Evolutionary conservation across 2,888 invertebrate species (phyloP), one percentile per base, ranked within the genome.

Genomic region (Heteropelma amictum): DNA sequence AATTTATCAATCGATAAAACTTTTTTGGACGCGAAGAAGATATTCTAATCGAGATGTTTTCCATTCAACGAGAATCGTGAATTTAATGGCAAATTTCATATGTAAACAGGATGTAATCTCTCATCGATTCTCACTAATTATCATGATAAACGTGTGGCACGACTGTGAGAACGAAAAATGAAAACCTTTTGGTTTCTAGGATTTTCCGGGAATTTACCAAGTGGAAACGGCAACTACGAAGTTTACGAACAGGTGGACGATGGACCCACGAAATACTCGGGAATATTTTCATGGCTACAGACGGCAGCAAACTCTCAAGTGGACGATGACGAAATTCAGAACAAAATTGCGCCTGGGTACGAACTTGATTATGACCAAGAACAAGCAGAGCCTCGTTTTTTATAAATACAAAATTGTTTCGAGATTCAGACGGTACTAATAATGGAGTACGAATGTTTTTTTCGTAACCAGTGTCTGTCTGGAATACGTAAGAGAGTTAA

Each of bases 231-330:
- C 38, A 72, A 71, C 2, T 87, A 87, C 68, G 80, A 83, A 33
- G 85, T 87, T 3, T 77, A 83, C 60, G 86, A 87, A 28, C 49
- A 78, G 23, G 14, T 85, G 12, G 80, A 87, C 47, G 86, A 87
- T 7, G 80, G 33, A 3, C 42, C 68, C 1, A 3, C 26, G 12
- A 14, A 65, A 4, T 40, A 70, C 8, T 10, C 28, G 10, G 72
- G 73, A 47, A 35, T 75, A n/a, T 77, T 78, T 28, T 70, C 76
- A 7, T 77, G 77, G 76, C 47, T 75, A 3, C 67, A 72, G 58
- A 45, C 74, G 28, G 26, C 63, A 12, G 19, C 38, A 19, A 26
- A 47, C 10, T 5, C 51, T 14, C 49, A 61, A 14, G 33, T 23
- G 12, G 40, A 61, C 42, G 67, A 67, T 6, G 30, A 51, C 30